phyloP scores from a whole-genome alignment of 2,113 vertebrate species.

The Pristiophorus japonicus region DNA sequence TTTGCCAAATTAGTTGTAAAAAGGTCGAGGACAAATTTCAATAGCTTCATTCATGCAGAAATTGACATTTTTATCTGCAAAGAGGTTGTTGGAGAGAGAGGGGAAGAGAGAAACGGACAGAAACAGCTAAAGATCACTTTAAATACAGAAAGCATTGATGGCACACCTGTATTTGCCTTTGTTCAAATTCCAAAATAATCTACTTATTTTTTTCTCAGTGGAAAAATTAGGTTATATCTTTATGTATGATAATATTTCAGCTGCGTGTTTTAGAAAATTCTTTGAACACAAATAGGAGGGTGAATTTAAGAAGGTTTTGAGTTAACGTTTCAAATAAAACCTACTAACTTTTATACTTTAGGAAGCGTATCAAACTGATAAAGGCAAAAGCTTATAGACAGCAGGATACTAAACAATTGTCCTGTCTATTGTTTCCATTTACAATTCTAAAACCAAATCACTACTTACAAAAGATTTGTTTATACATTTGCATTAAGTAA shows the following conservation, averaged over 20 bases:
- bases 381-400: no score
- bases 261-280: not conserved
- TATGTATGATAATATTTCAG: not conserved
- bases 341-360: no score
- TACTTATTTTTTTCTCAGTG: not conserved
- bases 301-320: not conserved
- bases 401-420: no score
- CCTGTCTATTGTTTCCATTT: no score
- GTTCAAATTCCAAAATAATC: not conserved
- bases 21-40: not conserved
- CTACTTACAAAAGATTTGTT: no score
- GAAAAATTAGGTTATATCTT: not conserved
- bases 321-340: not conserved
- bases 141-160: not conserved
- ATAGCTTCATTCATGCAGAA: not conserved
- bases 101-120: not conserved
- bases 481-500: no score
- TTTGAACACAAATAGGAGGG: not conserved
- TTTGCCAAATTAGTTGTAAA: not conserved
- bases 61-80: not conserved
- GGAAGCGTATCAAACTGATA: no score
- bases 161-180: not conserved
- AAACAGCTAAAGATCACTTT: not conserved
- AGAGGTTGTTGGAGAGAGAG: not conserved
- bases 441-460: no score